These are phyloP conservation scores for Heliocidaris erythrogramma DNA, from an alignment of 35 echinoderm and acorn worm species.

Conservation along the genomic window DNA sequence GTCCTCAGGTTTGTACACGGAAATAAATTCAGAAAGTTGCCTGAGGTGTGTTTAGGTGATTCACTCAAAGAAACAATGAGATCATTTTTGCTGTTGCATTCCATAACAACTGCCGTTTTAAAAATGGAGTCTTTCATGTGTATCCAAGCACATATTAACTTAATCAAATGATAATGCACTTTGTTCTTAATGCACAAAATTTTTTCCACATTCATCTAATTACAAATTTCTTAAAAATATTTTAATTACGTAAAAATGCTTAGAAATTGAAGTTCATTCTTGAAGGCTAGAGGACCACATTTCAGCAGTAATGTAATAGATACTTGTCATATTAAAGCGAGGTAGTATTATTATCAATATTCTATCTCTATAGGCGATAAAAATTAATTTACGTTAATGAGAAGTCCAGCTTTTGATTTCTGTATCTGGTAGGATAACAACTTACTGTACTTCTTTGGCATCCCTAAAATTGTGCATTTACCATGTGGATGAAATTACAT, in stretches of 20 bases:
- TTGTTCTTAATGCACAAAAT: not conserved
- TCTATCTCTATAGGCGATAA: too few species aligned
- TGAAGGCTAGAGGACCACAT: not conserved
- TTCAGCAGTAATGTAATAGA: not conserved
- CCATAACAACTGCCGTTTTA: not conserved
- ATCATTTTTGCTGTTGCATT: not conserved
- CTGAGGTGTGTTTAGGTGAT: not conserved
- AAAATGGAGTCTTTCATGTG: not conserved
- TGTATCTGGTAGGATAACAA: too few species aligned
- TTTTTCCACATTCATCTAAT: too few species aligned
- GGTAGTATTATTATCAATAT: too few species aligned
- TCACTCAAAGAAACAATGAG: not conserved
- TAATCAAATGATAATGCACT: not conserved
- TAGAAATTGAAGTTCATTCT: not conserved
- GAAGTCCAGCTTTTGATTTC: too few species aligned
- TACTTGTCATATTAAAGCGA: not conserved
- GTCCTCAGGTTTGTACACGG: not conserved
- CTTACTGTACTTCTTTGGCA: too few species aligned
- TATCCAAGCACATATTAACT: not conserved
- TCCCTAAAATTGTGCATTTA: too few species aligned
- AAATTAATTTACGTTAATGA: too few species aligned
- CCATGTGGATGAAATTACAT: too few species aligned
- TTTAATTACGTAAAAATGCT: too few species aligned
- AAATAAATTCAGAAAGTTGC: not conserved
- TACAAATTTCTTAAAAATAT: not conserved